Evolutionary conservation across 2,113 vertebrate genomes (phyloP), one percentile per base, ranked within the genome.

Genomic region (Eolophus roseicapilla): DNA sequence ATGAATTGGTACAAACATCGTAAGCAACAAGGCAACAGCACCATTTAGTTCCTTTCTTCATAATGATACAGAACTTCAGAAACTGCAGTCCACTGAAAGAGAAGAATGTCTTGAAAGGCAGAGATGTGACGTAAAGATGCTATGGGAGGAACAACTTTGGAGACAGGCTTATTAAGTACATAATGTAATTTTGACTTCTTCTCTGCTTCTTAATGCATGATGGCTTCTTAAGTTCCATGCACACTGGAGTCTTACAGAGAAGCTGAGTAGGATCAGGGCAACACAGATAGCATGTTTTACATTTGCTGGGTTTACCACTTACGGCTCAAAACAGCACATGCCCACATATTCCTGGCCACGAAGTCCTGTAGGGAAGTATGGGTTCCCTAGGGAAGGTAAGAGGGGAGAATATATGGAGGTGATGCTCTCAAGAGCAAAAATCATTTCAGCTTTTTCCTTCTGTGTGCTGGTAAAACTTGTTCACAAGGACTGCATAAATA

Each of bases 401-500:
- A 65, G 27, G 25, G 20, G 3, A 46, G 31, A 47, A 19, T 79
- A 47, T 31, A 13, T 33, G 9, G 17, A 75, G 33, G 17, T 62
- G 67, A 44, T 62, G 16, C 28, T 65, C n/a, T 10, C 15, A 65
- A 46, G 10, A 35, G 33, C 27, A 67, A 55, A 81, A 86, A 52
- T 13, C 8, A 15, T 79, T 82, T 80, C 5, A 31, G 24, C 9
- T 71, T 90, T 93, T 94, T 87, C 28, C 10, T 71, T 82, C 60
- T 39, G 21, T 50, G 19, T 12, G 60, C 37, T 69, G 82, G 69
- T 60, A 78, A 93, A 88, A 13, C 46, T 49, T 82, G 50, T 88
- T 95, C 82, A 92, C 82, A 52, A 80, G 75, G 70, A 82, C 44
- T 10, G 41, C 76, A 70, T 97, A 85, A 93, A 93, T 96, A 96